Conservation (phyloP, 2,113 vertebrate genomes). For the Pongo pygmaeus region DNA sequence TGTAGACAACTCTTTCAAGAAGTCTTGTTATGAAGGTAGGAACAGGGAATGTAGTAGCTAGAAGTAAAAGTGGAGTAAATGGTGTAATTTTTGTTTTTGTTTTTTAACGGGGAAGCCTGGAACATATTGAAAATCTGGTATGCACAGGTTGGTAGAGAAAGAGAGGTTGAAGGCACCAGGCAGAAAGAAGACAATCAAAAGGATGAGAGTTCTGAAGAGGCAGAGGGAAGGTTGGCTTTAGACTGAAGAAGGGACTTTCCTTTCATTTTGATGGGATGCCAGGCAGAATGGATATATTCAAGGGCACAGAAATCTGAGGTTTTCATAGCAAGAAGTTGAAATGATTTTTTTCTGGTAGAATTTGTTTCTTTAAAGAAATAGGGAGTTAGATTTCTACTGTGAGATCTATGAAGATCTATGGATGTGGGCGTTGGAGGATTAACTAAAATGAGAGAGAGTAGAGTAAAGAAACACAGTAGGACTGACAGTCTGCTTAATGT, state of each 20-base stretch:
- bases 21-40: not conserved
- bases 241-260: too few species aligned
- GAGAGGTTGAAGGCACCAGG: not conserved
- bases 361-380: conserved; percentile 27
- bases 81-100: not conserved
- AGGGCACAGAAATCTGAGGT: not conserved
- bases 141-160: not conserved
- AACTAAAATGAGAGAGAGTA: not conserved
- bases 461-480: not conserved
- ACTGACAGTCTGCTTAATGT: not conserved
- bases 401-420: not conserved
- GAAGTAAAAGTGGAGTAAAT: not conserved
- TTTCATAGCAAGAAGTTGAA: not conserved
- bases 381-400: not conserved
- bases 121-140: not conserved
- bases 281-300: not conserved
- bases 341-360: not conserved
- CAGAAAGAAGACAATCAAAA: not conserved
- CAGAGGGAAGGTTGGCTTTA: not conserved
- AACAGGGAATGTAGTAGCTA: not conserved
- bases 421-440: not conserved
- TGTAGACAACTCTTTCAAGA: not conserved
- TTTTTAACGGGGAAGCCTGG: not conserved
- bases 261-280: not conserved
- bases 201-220: not conserved